Base-by-base conservation (phyloP, 2,888 invertebrate species). In the Linnaemya vulpina region DNA sequence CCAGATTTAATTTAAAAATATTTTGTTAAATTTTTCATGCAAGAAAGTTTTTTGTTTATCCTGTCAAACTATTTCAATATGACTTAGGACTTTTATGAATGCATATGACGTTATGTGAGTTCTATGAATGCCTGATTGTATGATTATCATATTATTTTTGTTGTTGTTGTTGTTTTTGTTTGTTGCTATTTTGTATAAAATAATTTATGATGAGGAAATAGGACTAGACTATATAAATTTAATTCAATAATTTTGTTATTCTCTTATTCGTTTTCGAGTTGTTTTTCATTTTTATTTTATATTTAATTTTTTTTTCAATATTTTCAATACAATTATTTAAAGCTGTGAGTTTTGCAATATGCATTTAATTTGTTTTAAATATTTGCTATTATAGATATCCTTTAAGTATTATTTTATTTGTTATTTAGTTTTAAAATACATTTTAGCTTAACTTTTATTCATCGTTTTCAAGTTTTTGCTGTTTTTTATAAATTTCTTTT, bases 321-420 rank as follows among this genome's bases (percentile, higher is more conserved):
- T 89, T 55, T 30, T 30, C 74, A 85, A 82, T 87, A 86, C 88
- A 87, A 88, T 88, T 90, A 87, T 89, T 90, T 90, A 90, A 90
- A 90, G 90, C 90, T 90, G 90, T 91, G 91, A 91, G 90, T 91
- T 90, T 90, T 84, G 87, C 87, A 86, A 78, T 90, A 85, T 79
- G 87, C 86, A 87, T 87, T 86, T 86, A 84, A 73, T 68, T 73
- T 83, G 11, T 74, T 74, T 81, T 70, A 20, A 35, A 55, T 76
- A 60, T 60, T 22, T 68, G 15, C 81, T 83, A 62, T 60, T 49
- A 74, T 78, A 20, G 25, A 65, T 83, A 46, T 67, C 62, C 20
- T 82, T 70, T n/a, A 70, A 13, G 10, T 74, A 67, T 84, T 76
- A 73, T 76, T 35, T 68, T 49, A 49, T 53, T 70, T 84, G 53